A percentile compares a stretch with the other conserved stretches of the same genome.
These are phyloP conservation scores for Branchinecta lynchi DNA, from an alignment of 1,140 invertebrate genomes.

Conservation along the genomic window DNA sequence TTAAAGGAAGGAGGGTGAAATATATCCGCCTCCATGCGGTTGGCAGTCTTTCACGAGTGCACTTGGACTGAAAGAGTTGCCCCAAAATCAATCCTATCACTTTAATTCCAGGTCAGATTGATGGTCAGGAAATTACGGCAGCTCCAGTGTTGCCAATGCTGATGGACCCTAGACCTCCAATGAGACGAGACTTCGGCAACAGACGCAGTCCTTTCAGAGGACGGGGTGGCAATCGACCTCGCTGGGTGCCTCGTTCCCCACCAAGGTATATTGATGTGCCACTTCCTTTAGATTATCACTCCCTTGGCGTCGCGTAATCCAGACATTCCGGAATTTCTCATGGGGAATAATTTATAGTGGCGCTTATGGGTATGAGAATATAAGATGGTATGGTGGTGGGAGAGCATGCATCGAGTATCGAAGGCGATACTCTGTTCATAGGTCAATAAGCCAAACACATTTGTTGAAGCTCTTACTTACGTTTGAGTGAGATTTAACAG, in stretches of 20 bases:
- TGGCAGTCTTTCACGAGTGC: too few relatives aligned
- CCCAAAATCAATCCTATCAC: too few relatives aligned
- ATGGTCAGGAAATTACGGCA: conserved; percentile 84
- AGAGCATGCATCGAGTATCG: too few relatives aligned
- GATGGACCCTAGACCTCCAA: conserved; percentile 45
- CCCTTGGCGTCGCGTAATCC: conserved; percentile 32
- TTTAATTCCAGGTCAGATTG: conserved; percentile 36
- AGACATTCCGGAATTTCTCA: conserved; percentile 22
- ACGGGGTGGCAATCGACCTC: conserved; percentile 37
- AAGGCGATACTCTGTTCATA: too few relatives aligned
- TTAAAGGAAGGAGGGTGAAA: too few relatives aligned
- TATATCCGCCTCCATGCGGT: too few relatives aligned
- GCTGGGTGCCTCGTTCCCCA: conserved; percentile 32
- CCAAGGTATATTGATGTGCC: conserved; percentile 25
- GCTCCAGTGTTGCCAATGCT: conserved; percentile 64
- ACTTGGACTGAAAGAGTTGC: too few relatives aligned
- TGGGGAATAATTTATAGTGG: conserved; percentile 4
- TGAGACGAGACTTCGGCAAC: conserved; percentile 28
- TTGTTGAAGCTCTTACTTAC: too few relatives aligned
- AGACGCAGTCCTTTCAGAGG: conserved; percentile 45
- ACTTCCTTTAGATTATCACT: conserved; percentile 22
- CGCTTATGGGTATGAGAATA: too few relatives aligned
- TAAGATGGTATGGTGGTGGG: too few relatives aligned
- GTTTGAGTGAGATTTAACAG: too few relatives aligned
- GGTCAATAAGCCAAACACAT: too few relatives aligned